Conservation (phyloP, 2,797 vertebrate genomes). For the Echeneis naucrates region DNA sequence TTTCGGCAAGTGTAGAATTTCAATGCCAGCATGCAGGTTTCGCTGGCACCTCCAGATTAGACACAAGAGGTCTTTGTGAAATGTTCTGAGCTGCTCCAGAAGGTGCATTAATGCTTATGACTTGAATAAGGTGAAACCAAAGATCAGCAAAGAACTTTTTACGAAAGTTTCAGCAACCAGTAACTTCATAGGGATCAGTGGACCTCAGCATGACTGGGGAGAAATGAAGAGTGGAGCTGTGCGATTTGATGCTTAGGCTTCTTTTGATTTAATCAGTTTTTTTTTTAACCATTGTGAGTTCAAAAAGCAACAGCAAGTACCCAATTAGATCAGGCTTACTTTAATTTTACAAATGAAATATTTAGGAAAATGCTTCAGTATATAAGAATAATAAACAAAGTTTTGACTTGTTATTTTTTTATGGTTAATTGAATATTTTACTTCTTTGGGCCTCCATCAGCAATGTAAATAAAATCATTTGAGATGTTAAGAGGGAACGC, state of each 20-base stretch:
- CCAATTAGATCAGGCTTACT: neutral
- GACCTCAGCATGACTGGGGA: slow-evolving; percentile 53
- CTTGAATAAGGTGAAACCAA: slow-evolving; percentile 69
- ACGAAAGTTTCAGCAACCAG: slow-evolving; percentile 32
- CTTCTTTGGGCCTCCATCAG: neutral
- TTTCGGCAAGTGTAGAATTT: slow-evolving; percentile 59
- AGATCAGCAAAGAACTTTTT: slow-evolving; percentile 51
- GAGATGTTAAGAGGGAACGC: too few relatives aligned
- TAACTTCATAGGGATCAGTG: slow-evolving; percentile 35
- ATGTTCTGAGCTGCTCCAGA: slow-evolving; percentile 56
- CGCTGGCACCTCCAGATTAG: slow-evolving; percentile 42
- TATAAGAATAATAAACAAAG: neutral
- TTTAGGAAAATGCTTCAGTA: neutral
- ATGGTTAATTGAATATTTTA: neutral
- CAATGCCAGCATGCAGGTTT: slow-evolving; percentile 46
- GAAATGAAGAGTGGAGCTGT: slow-evolving; percentile 44
- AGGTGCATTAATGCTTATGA: slow-evolving; percentile 65
- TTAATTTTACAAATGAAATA: neutral
- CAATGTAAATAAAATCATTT: neutral
- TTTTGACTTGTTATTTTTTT: neutral
- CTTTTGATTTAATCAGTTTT: neutral
- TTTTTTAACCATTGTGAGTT: neutral
- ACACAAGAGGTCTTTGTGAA: slow-evolving; percentile 73
- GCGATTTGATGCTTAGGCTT: slow-evolving; percentile 16
- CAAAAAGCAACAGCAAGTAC: neutral